Percentiles rank a stretch among this genome's conserved stretches.
phyloP scores from a whole-genome alignment of 2,797 vertebrate genomes.

The Orientallactaga sibirica region DNA sequence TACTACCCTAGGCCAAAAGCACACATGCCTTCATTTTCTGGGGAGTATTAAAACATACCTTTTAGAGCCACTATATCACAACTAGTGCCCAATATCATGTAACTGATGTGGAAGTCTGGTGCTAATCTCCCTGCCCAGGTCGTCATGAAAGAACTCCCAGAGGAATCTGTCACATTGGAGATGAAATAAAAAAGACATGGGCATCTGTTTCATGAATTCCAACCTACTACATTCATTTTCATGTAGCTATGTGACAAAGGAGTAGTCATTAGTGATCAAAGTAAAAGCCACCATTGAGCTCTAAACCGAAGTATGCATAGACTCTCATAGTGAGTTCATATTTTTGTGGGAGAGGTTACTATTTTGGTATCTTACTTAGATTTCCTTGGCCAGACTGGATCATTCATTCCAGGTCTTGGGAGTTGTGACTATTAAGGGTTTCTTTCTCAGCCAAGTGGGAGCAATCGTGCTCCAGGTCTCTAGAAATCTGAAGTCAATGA shows the following conservation, averaged over 20 bases:
- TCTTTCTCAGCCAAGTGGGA: background rate
- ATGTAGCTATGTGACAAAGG: background rate
- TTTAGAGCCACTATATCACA: slow-evolving; percentile 58
- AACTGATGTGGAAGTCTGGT: slow-evolving; percentile 4
- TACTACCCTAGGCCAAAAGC: slow-evolving; percentile 72
- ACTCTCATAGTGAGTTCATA: background rate
- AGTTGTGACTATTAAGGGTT: background rate
- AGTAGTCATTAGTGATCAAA: background rate
- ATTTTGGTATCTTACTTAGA: background rate
- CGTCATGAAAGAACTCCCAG: background rate
- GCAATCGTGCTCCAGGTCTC: background rate
- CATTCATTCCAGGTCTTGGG: background rate
- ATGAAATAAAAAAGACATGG: slow-evolving; percentile 30
- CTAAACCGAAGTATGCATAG: background rate
- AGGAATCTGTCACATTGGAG: background rate
- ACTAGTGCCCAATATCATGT: slow-evolving; percentile 40
- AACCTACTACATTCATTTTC: background rate
- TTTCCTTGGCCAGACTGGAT: background rate
- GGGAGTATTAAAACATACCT: slow-evolving; percentile 70
- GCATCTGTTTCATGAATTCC: background rate
- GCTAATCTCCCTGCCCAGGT: background rate
- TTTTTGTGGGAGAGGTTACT: background rate
- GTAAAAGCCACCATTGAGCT: background rate
- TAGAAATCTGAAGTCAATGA: background rate
- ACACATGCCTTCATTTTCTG: slow-evolving; percentile 76